Evolutionary conservation across 2,113 vertebrate species (phyloP), one percentile per base, ranked within the genome.

Genomic region (Antechinus stuartii): DNA sequence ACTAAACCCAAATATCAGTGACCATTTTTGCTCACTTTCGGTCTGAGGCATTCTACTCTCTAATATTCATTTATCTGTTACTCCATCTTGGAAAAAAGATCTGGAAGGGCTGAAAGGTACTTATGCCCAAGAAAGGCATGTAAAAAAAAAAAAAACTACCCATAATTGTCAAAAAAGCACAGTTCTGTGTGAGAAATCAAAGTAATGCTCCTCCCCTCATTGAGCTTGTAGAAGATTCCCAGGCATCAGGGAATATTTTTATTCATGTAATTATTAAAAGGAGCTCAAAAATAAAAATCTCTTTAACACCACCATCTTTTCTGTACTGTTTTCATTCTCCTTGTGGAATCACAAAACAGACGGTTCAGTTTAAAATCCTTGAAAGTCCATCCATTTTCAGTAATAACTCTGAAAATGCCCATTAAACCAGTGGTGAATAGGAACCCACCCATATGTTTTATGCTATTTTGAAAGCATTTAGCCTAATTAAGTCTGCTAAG

Each of bases 401-500:
- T 61, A 93, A 94, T 84, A 97, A 90, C 92, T 96, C 93, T 52
- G 96, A 97, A 96, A 97, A 96, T 30, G 89, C 93, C 94, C 97
- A 96, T 95, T 97, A 97, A 97, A 95, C 91, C 53, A 91, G 14
- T 97, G 94, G 97, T 93, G 94, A 97, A 94, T 27, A 93, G 93
- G 93, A 98, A 98, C 1, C 90, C 94, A 96, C 97, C 92, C 97
- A 97, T 96, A 97, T 97, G 95, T 61, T 97, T 96, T 91, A 92
- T 42, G 54, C 96, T 96, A 68, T 91, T 97, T 97, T 95, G 93
- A 93, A 98, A 95, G 94, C 95, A 96, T 96, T 96, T 97, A 94
- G 94, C 47, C 97, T 98, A 98, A 98, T 98, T 97, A 97, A 96
- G 96, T 96, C 97, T 98, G 91, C 93, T n/a, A 97, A 96, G 97